Evolutionary conservation across 2,888 invertebrate species (phyloP).

Genomic region (Helobdella robusta): DNA sequence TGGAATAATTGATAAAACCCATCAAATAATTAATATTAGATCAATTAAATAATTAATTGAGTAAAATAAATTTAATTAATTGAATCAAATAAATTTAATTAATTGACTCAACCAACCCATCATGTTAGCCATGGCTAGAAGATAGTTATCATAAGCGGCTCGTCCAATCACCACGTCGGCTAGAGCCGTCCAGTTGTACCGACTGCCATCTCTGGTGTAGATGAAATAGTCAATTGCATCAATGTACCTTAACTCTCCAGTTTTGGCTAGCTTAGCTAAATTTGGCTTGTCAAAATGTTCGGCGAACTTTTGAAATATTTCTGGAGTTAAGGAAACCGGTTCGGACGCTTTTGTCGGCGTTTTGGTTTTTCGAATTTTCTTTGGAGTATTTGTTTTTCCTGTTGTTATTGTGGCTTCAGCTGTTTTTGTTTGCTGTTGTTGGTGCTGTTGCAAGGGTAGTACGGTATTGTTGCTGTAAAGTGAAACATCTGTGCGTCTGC

Average conservation of each 20-base stretch:
- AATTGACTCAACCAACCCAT: no score
- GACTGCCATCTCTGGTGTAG: slow-evolving; percentile 3
- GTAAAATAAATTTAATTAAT: no score
- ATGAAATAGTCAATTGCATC: slow-evolving; percentile 22
- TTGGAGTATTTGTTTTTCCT: no score
- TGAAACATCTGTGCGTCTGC: slow-evolving; percentile 15
- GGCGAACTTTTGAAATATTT: background rate
- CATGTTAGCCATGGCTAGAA: slow-evolving; percentile 21
- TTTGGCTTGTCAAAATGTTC: slow-evolving; percentile 10
- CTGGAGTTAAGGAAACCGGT: background rate
- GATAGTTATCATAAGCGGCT: slow-evolving; percentile 16
- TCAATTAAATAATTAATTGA: no score
- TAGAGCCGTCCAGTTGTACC: slow-evolving; percentile 16
- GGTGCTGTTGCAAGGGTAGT: no score
- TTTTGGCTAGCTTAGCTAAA: slow-evolving; percentile 1
- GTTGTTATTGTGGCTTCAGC: no score
- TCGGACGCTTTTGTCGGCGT: no score
- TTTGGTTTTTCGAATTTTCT: no score
- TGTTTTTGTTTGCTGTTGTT: no score
- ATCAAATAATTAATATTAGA: no score
- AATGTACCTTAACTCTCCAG: background rate
- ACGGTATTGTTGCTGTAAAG: background rate
- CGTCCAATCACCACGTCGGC: slow-evolving; percentile 16
- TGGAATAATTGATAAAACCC: no score
- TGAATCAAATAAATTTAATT: no score